phyloP scores from a whole-genome alignment of 1,140 invertebrate genomes.

The Calosoma granatense region DNA sequence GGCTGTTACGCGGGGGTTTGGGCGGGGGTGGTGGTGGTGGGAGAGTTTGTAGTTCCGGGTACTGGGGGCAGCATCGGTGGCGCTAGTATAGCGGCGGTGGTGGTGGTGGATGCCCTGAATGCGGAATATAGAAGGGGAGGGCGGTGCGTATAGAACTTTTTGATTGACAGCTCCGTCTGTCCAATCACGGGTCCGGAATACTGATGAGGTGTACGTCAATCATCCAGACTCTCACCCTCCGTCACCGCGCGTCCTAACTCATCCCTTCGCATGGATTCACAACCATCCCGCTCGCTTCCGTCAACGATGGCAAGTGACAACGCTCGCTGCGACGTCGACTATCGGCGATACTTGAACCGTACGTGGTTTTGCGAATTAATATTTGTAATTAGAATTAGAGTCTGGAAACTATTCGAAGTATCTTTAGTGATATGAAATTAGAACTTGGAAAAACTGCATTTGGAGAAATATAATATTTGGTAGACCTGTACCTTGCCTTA shows the following conservation, averaged over 20 bases:
- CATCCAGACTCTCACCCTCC: too few species aligned
- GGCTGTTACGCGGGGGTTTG: neutral
- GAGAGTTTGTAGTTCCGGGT: too few species aligned
- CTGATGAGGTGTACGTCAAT: constrained; percentile 52
- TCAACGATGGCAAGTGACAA: neutral
- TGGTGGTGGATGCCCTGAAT: constrained; percentile 14
- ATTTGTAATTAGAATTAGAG: too few species aligned
- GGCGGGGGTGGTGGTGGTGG: neutral
- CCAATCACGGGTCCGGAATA: constrained; percentile 48
- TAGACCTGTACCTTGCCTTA: too few species aligned
- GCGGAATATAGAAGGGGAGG: constrained; percentile 17
- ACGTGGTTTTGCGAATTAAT: too few species aligned
- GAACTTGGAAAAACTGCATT: too few species aligned
- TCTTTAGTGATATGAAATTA: too few species aligned
- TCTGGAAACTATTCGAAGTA: too few species aligned
- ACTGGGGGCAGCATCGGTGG: too few species aligned
- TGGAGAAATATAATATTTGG: too few species aligned
- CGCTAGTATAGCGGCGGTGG: neutral
- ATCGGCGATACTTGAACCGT: too few species aligned
- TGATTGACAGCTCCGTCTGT: constrained; percentile 51
- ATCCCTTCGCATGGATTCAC: neutral
- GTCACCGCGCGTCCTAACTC: constrained; percentile 17
- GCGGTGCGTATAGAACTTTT: constrained; percentile 32
- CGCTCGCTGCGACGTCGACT: too few species aligned
- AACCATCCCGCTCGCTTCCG: neutral